phyloP scores from a whole-genome alignment of 2,113 vertebrate species.

The Rhinoderma darwinii region DNA sequence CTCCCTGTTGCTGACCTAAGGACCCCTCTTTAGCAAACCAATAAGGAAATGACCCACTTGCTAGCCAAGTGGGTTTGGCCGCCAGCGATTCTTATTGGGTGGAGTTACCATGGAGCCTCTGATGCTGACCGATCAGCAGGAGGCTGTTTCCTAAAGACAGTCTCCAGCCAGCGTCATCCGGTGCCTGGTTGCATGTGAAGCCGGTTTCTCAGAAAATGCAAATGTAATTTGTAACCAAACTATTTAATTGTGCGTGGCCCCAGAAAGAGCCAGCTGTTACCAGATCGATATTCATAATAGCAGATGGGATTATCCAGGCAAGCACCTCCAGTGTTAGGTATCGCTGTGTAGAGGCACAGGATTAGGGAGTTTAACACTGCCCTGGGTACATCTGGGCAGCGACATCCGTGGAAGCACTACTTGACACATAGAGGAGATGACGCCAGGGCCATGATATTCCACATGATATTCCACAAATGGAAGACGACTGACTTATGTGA shows the following conservation, averaged over 20 bases:
- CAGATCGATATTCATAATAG: constrained; percentile 53
- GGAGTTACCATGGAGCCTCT: too few relatives aligned
- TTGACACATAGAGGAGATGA: not conserved
- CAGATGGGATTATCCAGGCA: constrained; percentile 48
- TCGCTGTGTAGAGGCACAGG: constrained; percentile 36
- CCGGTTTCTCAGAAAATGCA: constrained; percentile 64
- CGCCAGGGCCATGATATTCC: not conserved
- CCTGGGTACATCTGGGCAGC: not conserved
- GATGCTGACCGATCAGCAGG: too few relatives aligned
- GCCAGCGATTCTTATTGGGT: too few relatives aligned
- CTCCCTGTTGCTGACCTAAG: too few relatives aligned
- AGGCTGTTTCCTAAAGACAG: too few relatives aligned
- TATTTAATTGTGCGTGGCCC: constrained; percentile 35
- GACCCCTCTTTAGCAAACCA: too few relatives aligned
- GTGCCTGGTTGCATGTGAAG: constrained; percentile 52
- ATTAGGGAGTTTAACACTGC: constrained; percentile 54
- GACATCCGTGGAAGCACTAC: not conserved
- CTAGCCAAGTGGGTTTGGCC: too few relatives aligned
- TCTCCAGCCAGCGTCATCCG: too few relatives aligned
- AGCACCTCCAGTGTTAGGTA: constrained; percentile 48
- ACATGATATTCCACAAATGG: not conserved
- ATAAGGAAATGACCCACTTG: too few relatives aligned
- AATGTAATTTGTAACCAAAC: constrained; percentile 69
- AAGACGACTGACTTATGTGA: too few relatives aligned
- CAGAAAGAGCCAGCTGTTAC: constrained; percentile 45